Evolutionary conservation across 2,113 vertebrate genomes (phyloP).

Genomic region (Chunga burmeisteri): DNA sequence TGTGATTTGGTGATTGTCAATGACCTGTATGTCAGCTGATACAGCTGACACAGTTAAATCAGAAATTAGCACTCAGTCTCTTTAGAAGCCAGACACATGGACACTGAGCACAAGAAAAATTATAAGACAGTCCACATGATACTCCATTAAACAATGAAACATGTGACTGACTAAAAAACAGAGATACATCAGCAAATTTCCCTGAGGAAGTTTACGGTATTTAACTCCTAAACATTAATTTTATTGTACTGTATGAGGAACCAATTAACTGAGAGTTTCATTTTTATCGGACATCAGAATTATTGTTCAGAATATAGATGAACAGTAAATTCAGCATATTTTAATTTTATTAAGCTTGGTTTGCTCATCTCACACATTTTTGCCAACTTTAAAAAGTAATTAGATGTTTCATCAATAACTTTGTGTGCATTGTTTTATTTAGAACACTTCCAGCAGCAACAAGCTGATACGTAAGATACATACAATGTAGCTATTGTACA

Average conservation of each 20-base stretch:
- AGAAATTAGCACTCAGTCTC: conserved; percentile 59
- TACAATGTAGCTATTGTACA: conserved; percentile 1
- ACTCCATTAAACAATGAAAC: conserved; percentile 69
- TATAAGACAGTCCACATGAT: conserved; percentile 59
- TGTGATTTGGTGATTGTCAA: conserved; percentile 34
- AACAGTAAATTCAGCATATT: conserved; percentile 61
- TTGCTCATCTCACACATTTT: conserved; percentile 54
- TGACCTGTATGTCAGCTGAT: conserved; percentile 63
- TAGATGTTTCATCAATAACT: conserved; percentile 63
- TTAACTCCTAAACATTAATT: conserved; percentile 78
- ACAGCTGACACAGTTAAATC: conserved; percentile 47
- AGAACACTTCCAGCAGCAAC: conserved; percentile 37
- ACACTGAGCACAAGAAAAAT: conserved; percentile 33
- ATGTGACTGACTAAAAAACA: conserved; percentile 70
- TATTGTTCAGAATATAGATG: conserved; percentile 59
- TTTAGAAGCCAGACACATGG: conserved; percentile 39
- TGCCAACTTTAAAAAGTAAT: conserved; percentile 57
- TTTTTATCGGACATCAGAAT: conserved; percentile 62
- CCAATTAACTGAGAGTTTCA: conserved; percentile 68
- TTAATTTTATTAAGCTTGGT: conserved; percentile 69
- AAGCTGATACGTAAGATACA: neutral
- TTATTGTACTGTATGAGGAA: conserved; percentile 68
- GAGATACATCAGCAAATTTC: conserved; percentile 68
- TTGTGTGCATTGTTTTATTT: conserved; percentile 47
- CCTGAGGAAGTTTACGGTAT: conserved; percentile 68